Evolutionary conservation across 2,797 vertebrate species (phyloP).

Genomic region (Tympanoctomys barrerae): DNA sequence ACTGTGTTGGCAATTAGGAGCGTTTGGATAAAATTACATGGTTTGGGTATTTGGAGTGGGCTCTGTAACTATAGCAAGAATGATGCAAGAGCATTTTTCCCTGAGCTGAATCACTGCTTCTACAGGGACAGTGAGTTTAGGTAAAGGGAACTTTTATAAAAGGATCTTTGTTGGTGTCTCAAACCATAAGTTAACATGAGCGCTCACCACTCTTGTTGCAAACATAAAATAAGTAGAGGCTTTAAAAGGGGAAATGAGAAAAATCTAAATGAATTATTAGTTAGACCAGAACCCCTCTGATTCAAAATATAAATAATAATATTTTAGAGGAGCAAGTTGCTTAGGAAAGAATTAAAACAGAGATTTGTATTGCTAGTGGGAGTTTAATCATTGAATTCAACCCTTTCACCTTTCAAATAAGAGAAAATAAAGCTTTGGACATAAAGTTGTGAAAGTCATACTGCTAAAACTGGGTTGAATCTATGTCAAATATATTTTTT

Average conservation of each 20-base stretch:
- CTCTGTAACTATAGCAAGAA: constrained; percentile 78
- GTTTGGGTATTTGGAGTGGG: constrained; percentile 64
- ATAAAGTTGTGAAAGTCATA: neutral
- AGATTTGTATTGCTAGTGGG: neutral
- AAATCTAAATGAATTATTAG: neutral
- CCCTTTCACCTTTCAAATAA: neutral
- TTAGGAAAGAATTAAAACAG: constrained; percentile 55
- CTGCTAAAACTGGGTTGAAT: neutral
- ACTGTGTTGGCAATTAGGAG: constrained; percentile 62
- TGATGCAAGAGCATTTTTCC: constrained; percentile 70
- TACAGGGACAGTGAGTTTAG: constrained; percentile 18
- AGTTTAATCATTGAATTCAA: constrained; percentile 5
- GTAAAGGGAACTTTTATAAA: constrained; percentile 28
- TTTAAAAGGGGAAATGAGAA: neutral
- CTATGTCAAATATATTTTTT: neutral
- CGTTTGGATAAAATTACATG: constrained; percentile 45
- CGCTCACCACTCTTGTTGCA: neutral
- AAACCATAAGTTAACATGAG: neutral
- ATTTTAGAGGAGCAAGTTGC: constrained; percentile 19
- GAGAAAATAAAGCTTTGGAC: neutral
- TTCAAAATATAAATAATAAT: neutral
- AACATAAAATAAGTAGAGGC: constrained; percentile 13
- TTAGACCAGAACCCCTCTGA: neutral
- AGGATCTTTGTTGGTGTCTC: neutral
- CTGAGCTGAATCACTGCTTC: constrained; percentile 29